phyloP scores from a whole-genome alignment of 2,888 invertebrate species.

The Heliconius sara region DNA sequence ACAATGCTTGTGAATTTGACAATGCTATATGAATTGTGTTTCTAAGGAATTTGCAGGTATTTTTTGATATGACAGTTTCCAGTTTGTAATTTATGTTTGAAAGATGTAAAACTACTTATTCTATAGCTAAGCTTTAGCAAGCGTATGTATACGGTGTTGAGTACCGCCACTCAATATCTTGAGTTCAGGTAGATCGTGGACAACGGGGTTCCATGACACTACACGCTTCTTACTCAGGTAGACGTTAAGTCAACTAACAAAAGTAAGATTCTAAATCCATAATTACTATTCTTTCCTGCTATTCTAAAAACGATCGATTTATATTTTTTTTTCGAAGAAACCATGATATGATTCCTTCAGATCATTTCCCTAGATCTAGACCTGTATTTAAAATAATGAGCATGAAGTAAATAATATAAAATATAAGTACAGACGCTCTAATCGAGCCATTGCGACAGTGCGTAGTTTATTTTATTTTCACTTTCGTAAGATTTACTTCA shows the following conservation, averaged over 20 bases:
- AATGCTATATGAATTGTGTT: constrained; percentile 20
- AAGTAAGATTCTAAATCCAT: too few relatives aligned
- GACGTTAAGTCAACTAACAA: too few relatives aligned
- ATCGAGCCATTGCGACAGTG: not conserved
- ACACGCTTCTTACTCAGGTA: not conserved
- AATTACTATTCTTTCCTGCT: too few relatives aligned
- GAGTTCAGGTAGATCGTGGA: not conserved
- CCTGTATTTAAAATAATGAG: too few relatives aligned
- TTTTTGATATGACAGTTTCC: not conserved
- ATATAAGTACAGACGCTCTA: not conserved
- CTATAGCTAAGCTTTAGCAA: not conserved
- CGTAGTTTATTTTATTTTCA: not conserved
- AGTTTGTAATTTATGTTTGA: not conserved
- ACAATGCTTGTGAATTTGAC: constrained; percentile 38
- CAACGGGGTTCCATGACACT: not conserved
- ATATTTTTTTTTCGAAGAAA: too few relatives aligned
- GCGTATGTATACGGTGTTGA: not conserved
- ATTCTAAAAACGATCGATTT: too few relatives aligned
- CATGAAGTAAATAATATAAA: too few relatives aligned
- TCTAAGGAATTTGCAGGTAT: not conserved
- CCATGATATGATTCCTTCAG: too few relatives aligned
- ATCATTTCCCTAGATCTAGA: too few relatives aligned
- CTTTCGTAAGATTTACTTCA: not conserved
- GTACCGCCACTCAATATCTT: not conserved
- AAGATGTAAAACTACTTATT: not conserved